Percentiles rank a stretch among this genome's conserved stretches.
phyloP scores from a whole-genome alignment of 2,888 invertebrate species.

The Agonopterix heracliana region DNA sequence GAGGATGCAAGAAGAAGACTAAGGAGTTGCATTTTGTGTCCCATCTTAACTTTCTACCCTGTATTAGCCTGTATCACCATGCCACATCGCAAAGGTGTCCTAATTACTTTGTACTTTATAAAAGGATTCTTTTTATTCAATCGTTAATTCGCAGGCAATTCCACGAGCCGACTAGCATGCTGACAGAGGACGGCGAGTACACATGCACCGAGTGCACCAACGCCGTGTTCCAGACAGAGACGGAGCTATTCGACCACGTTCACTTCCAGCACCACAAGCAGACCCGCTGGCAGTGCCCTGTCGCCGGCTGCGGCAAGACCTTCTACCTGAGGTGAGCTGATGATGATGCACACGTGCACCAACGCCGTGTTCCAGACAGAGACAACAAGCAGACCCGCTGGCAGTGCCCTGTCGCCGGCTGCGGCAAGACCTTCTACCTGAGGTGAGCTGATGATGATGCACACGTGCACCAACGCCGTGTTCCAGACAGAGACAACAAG shows the following conservation, averaged over 20 bases:
- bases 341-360: slow-evolving; percentile 30
- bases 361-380: slow-evolving; percentile 46
- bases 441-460: slow-evolving; percentile 34
- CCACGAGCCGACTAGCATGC: slow-evolving; percentile 41
- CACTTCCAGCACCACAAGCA: slow-evolving; percentile 61
- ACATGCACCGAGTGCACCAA: slow-evolving; percentile 40
- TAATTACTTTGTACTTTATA: no score
- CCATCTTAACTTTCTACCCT: slow-evolving; percentile 25
- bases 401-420: slow-evolving; percentile 56
- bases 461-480: slow-evolving; percentile 33
- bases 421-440: slow-evolving; percentile 61
- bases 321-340: slow-evolving; percentile 52
- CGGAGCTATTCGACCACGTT: slow-evolving; percentile 68
- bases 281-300: slow-evolving; percentile 60
- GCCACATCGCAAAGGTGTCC: background rate
- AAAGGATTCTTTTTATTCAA: background rate
- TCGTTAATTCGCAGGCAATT: slow-evolving; percentile 45
- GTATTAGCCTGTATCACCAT: background rate
- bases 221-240: slow-evolving; percentile 48
- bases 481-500: slow-evolving; percentile 57
- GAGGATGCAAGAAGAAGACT: no score
- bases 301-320: slow-evolving; percentile 55
- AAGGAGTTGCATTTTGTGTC: no score
- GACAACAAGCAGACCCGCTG: slow-evolving; percentile 55
- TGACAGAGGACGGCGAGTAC: slow-evolving; percentile 39